Percentiles rank a stretch among this genome's conserved stretches.
Conservation (phyloP, 2,888 invertebrate species). For the Eudemis profundana region DNA sequence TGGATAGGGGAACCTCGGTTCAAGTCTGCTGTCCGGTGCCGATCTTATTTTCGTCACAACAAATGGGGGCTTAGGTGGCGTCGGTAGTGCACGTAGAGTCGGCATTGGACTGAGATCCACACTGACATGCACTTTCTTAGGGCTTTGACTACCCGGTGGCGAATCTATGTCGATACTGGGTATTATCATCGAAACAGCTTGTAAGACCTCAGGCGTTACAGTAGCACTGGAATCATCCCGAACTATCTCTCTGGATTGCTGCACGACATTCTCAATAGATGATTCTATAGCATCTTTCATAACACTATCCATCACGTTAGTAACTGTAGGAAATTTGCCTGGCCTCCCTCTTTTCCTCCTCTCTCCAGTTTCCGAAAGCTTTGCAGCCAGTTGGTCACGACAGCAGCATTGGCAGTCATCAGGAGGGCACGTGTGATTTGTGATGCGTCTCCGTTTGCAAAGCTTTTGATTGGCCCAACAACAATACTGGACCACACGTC, state of each 20-base stretch:
- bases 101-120: background rate
- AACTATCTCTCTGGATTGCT: conserved; percentile 33
- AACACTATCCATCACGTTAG: conserved; percentile 46
- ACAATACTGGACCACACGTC: conserved; percentile 51
- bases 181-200: background rate
- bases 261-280: conserved; percentile 49
- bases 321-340: conserved; percentile 26
- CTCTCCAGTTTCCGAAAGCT: background rate
- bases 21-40: background rate
- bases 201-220: background rate
- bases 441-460: conserved; percentile 21
- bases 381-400: conserved; percentile 46
- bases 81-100: background rate
- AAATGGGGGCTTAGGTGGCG: background rate
- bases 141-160: background rate
- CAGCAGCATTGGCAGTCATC: conserved; percentile 61
- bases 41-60: conserved; percentile 8
- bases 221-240: background rate
- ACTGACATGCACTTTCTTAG: background rate
- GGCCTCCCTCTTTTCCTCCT: background rate
- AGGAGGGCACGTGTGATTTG: conserved; percentile 51
- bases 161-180: background rate
- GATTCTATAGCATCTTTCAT: conserved; percentile 45
- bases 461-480: conserved; percentile 62
- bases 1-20: background rate